Percentiles rank a stretch among this genome's conserved stretches.
phyloP scores from a whole-genome alignment of 1,140 invertebrate genomes.

The Lepidurus apus region DNA sequence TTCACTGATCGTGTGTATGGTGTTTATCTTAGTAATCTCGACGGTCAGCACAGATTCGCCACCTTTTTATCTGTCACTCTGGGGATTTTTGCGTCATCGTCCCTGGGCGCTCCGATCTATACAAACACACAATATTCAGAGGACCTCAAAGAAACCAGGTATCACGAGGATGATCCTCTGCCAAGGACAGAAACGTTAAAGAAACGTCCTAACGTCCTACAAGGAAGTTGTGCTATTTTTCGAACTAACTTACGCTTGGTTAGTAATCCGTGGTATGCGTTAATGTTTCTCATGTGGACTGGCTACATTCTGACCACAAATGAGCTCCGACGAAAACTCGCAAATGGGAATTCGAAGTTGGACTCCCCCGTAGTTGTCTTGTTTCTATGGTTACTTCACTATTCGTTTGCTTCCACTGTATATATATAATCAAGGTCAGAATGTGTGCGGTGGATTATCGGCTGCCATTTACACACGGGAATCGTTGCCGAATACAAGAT shows the following conservation, averaged over 20 bases:
- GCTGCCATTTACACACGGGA: neutral
- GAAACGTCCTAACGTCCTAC: neutral
- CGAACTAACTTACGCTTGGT: neutral
- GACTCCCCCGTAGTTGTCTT: neutral
- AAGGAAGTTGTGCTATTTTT: conserved; percentile 3
- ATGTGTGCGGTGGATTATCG: neutral
- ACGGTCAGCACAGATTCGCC: neutral
- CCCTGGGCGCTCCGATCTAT: neutral
- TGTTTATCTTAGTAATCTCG: too few relatives aligned
- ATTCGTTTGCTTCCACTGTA: neutral
- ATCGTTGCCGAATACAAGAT: neutral
- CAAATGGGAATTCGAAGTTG: neutral
- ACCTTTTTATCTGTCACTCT: neutral
- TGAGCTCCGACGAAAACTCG: neutral
- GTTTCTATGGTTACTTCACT: conserved; percentile 11
- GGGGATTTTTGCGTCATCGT: neutral
- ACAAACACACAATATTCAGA: neutral
- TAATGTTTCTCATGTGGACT: conserved; percentile 7
- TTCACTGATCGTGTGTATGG: neutral
- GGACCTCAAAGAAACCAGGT: neutral
- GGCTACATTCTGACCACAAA: conserved; percentile 8
- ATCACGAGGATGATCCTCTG: conserved; percentile 8
- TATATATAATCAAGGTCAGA: neutral
- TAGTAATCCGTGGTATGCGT: neutral
- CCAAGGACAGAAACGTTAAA: conserved; percentile 10